Evolutionary conservation across 1,140 invertebrate genomes (phyloP).

Genomic region (Oryzaephilus surinamensis): DNA sequence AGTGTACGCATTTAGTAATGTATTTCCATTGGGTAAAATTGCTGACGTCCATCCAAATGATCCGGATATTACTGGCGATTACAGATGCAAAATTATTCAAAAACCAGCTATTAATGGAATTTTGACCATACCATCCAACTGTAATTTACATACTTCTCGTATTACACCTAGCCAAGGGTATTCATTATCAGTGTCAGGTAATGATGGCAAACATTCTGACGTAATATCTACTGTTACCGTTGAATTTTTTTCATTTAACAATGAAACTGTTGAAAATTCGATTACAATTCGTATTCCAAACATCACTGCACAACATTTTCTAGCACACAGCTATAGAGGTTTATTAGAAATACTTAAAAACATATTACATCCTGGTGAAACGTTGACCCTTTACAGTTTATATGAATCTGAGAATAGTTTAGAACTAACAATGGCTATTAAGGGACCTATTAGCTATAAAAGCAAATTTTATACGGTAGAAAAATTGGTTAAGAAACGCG

Average conservation of each 20-base stretch:
- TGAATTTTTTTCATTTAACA: slow-evolving; percentile 69
- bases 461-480: slow-evolving; percentile 51
- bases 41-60: slow-evolving; percentile 88
- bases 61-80: slow-evolving; percentile 75
- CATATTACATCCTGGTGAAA: slow-evolving; percentile 51
- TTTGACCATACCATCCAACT: slow-evolving; percentile 62
- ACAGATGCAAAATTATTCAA: slow-evolving; percentile 69
- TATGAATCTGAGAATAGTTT: slow-evolving; percentile 49
- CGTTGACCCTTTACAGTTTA: slow-evolving; percentile 60
- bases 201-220: slow-evolving; percentile 78
- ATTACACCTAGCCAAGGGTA: slow-evolving; percentile 58
- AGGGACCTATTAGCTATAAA: slow-evolving; percentile 43
- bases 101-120: slow-evolving; percentile 42
- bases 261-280: slow-evolving; percentile 71
- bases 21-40: slow-evolving; percentile 64
- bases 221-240: slow-evolving; percentile 76
- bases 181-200: slow-evolving; percentile 70
- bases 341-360: slow-evolving; percentile 60
- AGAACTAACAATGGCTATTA: slow-evolving; percentile 59
- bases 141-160: slow-evolving; percentile 63
- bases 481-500: slow-evolving; percentile 50
- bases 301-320: slow-evolving; percentile 60
- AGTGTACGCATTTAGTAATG: slow-evolving; percentile 66
- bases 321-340: slow-evolving; percentile 60
- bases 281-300: slow-evolving; percentile 64